These are phyloP conservation scores for Masticophis lateralis DNA, from an alignment of 2,797 vertebrate genomes.

Conservation along the genomic window DNA sequence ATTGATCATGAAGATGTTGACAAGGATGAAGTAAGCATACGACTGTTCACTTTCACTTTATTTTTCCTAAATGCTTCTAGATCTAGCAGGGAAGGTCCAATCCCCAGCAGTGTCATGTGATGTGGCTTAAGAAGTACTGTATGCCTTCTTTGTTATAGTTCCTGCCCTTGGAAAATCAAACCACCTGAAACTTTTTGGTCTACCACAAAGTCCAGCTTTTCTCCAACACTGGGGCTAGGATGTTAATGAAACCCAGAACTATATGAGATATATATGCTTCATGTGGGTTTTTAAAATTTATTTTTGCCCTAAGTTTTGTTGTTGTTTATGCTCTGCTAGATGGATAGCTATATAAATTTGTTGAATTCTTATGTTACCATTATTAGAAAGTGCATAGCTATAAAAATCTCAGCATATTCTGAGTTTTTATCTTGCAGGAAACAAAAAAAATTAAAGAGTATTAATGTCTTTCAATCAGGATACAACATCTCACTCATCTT, in stretches of 20 bases:
- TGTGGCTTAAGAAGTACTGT: not conserved
- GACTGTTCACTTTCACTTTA: not conserved
- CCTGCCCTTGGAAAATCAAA: not conserved
- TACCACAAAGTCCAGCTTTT: not conserved
- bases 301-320: not conserved
- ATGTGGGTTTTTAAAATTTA: not conserved
- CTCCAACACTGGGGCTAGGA: not conserved
- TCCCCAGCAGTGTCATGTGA: not conserved
- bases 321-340: not conserved
- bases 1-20: conserved; percentile 96
- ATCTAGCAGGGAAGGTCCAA: not conserved
- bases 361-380: not conserved
- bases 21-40: conserved; percentile 90
- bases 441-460: conserved; percentile 9
- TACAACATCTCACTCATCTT: conserved; percentile 95
- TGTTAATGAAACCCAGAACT: not conserved
- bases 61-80: rapidly evolving
- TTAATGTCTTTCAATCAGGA: conserved; percentile 77
- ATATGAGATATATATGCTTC: not conserved
- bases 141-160: not conserved
- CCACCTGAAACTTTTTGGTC: not conserved
- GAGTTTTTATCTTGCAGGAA: conserved; percentile 4
- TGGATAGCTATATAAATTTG: not conserved
- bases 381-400: conserved; percentile 7
- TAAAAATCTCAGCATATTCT: not conserved